Evolutionary conservation across 2,888 invertebrate species (phyloP).

Genomic region (Quadroppia sp.): DNA sequence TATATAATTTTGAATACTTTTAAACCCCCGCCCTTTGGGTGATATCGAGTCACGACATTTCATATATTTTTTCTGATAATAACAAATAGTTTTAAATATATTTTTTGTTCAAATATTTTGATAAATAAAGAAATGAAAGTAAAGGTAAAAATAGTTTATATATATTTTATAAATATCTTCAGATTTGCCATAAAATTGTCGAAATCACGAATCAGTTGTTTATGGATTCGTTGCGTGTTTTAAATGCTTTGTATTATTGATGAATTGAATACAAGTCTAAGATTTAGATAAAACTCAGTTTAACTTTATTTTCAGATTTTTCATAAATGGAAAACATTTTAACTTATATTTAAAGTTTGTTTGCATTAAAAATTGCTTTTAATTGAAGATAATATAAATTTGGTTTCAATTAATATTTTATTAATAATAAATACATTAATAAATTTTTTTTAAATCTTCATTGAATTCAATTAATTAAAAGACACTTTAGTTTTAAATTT

Average conservation of each 20-base stretch:
- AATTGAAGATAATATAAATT: background rate
- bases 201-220: conserved; percentile 25
- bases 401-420: no score
- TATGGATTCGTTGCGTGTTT: conserved; percentile 22
- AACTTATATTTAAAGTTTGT: no score
- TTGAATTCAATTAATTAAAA: background rate
- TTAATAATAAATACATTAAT: no score
- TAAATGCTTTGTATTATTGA: background rate
- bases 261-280: background rate
- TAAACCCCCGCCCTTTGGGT: no score
- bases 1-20: no score
- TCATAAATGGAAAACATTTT: no score
- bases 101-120: background rate
- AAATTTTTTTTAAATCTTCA: background rate
- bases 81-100: no score
- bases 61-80: no score
- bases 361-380: no score
- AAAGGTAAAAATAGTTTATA: background rate
- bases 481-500: background rate
- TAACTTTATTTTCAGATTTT: background rate
- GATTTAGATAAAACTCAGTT: background rate
- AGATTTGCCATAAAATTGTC: background rate
- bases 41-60: no score
- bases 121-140: conserved; percentile 1
- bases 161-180: background rate